These are phyloP conservation scores for Scarus forsteni DNA, from an alignment of 2,797 vertebrate species.

Conservation along the genomic window DNA sequence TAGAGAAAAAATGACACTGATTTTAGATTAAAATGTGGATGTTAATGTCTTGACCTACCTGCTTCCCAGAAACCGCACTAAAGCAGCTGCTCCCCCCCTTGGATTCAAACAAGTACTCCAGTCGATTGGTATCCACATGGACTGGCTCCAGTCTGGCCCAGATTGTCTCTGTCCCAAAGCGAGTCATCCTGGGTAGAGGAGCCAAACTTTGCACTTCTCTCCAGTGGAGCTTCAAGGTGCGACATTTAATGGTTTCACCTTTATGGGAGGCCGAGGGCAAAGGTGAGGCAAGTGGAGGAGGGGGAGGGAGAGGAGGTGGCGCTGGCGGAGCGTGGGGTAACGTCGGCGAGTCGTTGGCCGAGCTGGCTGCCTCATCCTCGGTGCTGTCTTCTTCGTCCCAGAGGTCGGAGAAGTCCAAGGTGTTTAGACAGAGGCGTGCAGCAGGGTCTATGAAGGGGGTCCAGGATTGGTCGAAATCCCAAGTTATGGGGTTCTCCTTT, in stretches of 20 bases:
- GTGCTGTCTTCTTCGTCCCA: slow-evolving; percentile 83
- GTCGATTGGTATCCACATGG: slow-evolving; percentile 76
- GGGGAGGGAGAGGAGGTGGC: slow-evolving; percentile 54
- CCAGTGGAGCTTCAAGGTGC: slow-evolving; percentile 85
- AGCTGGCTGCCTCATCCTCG: slow-evolving; percentile 64
- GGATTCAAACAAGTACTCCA: slow-evolving; percentile 81
- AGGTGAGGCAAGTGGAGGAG: slow-evolving; percentile 40
- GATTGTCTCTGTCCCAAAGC: slow-evolving; percentile 83
- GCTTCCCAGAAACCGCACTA: slow-evolving; percentile 43
- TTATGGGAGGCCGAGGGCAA: slow-evolving; percentile 13
- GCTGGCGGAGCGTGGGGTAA: slow-evolving; percentile 18
- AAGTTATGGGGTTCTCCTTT: slow-evolving; percentile 52
- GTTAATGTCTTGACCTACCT: slow-evolving; percentile 63
- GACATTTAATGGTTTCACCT: slow-evolving; percentile 34
- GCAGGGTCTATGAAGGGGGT: slow-evolving; percentile 50
- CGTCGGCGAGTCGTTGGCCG: slow-evolving; percentile 3
- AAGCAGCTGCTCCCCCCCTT: slow-evolving; percentile 63
- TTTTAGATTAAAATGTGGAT: too few relatives aligned
- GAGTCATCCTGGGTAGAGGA: slow-evolving; percentile 79
- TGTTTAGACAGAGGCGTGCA: slow-evolving; percentile 76
- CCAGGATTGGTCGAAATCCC: slow-evolving; percentile 71
- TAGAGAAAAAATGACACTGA: too few relatives aligned
- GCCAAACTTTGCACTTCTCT: slow-evolving; percentile 77
- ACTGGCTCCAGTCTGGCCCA: slow-evolving; percentile 83
- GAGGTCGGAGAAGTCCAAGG: slow-evolving; percentile 85